Base-by-base conservation (phyloP, 64 coral and sea anemone genomes). In the Anthopleura sola region DNA sequence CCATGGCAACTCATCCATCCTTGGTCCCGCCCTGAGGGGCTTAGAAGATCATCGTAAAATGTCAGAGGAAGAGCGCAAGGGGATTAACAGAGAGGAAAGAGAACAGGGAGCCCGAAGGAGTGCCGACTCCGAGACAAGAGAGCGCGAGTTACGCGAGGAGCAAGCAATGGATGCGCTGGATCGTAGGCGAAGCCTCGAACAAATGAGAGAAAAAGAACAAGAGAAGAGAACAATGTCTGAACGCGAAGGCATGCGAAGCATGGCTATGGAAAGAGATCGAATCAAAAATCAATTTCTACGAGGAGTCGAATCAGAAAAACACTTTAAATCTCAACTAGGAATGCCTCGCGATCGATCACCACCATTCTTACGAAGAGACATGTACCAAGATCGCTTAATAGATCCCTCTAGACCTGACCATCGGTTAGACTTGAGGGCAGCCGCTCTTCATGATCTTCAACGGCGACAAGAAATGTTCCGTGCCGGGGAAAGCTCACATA, bases 361-460 rank as follows among this genome's bases (percentile, higher is more conserved):
- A 31, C 54, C 94, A 8, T 87, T 86, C 17, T 87, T 90, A 44
- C 87, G 94, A 47, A 92, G 90, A 46, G 91, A 97, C 28, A 2
- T 78, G 39, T 93, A 83, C 69, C 39, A 44, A 36, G 94, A 97
- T 39, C 88, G 90, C 64, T 18, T 89, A 68, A 56, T 31, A 23
- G 60, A 93, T 7, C 86, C 84, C 54, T 87, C 82, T 34, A 56
- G 90, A 60, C 51, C 88, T 5, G 90, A 92, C 37, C 94, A 92
- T 29, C 82, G 90, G 37, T 26, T 95, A 44, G 93, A 92, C 24
- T 86, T 88, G 17, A 86, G 90, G 23, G 87, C 83, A 53, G 60
- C 88, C 3, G 84, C 94, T 18, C 19, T 97, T 4, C 87, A 97
- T 9, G 90, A 97, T 82, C 53, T 97, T 17, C 90, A 97, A 34